Evolutionary conservation across 2,888 invertebrate genomes (phyloP).

Genomic region (Rhaphigaster nebulosa): DNA sequence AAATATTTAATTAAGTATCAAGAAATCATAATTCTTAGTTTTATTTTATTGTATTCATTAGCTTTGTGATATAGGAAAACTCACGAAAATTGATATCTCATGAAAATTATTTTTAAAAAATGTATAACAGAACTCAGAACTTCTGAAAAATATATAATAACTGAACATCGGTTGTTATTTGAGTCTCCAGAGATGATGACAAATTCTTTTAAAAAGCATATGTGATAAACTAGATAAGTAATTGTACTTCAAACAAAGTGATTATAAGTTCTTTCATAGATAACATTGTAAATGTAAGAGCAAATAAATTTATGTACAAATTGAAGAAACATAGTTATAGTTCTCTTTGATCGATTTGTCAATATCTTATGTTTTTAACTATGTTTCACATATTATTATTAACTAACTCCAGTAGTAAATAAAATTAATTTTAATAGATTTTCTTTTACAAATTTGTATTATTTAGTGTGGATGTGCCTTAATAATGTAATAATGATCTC

Average conservation of each 20-base stretch:
- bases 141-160: neutral
- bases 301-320: conserved; percentile 32
- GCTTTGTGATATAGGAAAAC: too few species aligned
- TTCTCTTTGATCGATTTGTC: neutral
- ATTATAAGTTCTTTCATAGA: conserved; percentile 30
- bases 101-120: neutral
- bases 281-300: conserved; percentile 11
- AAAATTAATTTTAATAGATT: neutral
- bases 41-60: neutral
- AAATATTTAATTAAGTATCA: too few species aligned
- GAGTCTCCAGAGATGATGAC: neutral
- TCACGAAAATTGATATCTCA: neutral
- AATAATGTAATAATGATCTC: conserved; percentile 52
- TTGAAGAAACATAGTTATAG: neutral
- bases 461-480: conserved; percentile 10
- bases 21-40: too few species aligned
- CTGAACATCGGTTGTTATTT: neutral
- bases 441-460: neutral
- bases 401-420: neutral
- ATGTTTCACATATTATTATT: neutral
- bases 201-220: neutral
- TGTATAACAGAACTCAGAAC: neutral
- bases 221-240: conserved; percentile 25
- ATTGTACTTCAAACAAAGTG: neutral
- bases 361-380: neutral